phyloP scores from a whole-genome alignment of 1,140 invertebrate species.

The Drosophila funebris region DNA sequence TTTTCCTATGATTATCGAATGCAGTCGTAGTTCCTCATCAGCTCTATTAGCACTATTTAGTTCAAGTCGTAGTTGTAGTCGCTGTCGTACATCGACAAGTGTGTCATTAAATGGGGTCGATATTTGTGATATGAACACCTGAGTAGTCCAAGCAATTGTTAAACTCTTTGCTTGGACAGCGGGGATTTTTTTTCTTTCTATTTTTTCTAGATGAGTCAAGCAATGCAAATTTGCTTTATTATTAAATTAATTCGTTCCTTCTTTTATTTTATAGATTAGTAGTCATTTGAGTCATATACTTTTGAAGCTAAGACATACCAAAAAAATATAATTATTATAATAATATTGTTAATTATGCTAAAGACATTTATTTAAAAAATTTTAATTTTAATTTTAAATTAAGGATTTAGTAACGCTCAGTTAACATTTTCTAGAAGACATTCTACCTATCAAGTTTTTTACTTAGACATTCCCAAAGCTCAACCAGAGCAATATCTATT shows the following conservation, averaged over 20 bases:
- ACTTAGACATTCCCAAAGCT: too few relatives aligned
- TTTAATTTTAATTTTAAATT: too few relatives aligned
- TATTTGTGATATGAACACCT: conserved; percentile 57
- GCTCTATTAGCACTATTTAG: not conserved
- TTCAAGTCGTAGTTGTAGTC: not conserved
- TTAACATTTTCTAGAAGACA: too few relatives aligned
- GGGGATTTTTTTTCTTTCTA: not conserved
- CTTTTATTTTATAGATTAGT: not conserved
- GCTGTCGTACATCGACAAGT: conserved; percentile 16
- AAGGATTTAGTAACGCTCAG: too few relatives aligned
- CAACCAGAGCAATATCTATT: too few relatives aligned
- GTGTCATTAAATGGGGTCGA: conserved; percentile 53
- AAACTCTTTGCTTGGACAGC: too few relatives aligned
- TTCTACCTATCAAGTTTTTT: too few relatives aligned
- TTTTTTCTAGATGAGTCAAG: conserved; percentile 9
- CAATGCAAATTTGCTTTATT: conserved; percentile 5
- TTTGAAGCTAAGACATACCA: too few relatives aligned
- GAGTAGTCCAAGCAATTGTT: conserved; percentile 1
- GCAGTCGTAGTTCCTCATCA: conserved; percentile 11
- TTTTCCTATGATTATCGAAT: conserved; percentile 22
- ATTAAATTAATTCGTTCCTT: conserved; percentile 14
- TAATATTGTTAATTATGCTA: too few relatives aligned
- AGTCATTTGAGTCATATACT: not conserved
- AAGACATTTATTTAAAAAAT: too few relatives aligned
- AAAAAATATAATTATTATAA: too few relatives aligned